phyloP scores from a whole-genome alignment of 2,113 vertebrate species.

The Suricata suricatta region DNA sequence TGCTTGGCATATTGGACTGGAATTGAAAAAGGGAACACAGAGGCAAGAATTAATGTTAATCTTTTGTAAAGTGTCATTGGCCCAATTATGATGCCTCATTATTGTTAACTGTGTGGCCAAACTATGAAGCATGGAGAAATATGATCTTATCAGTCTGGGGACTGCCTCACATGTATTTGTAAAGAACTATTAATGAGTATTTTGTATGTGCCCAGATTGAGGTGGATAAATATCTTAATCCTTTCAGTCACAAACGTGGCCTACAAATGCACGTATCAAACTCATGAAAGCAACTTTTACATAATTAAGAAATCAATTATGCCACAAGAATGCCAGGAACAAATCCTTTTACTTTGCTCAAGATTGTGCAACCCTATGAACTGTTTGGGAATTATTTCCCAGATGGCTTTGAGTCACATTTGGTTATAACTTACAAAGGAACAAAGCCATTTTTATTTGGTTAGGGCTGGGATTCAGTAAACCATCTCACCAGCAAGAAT shows the following conservation, averaged over 20 bases:
- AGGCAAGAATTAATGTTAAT: constrained; percentile 56
- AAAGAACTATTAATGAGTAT: constrained; percentile 72
- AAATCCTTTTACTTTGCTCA: constrained; percentile 58
- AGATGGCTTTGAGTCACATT: constrained; percentile 33
- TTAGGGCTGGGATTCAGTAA: not conserved
- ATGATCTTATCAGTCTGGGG: constrained; percentile 70
- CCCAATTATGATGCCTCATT: constrained; percentile 70
- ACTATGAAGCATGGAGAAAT: constrained; percentile 66
- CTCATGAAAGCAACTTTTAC: constrained; percentile 67
- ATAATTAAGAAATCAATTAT: constrained; percentile 74
- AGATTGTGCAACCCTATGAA: constrained; percentile 52
- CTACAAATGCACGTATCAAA: constrained; percentile 59
- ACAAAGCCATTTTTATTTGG: not conserved
- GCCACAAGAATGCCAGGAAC: constrained; percentile 44
- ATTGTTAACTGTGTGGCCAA: constrained; percentile 47
- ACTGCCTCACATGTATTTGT: constrained; percentile 47
- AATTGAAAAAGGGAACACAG: constrained; percentile 43
- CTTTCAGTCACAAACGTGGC: constrained; percentile 74
- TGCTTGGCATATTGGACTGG: not conserved
- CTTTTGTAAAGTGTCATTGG: constrained; percentile 72
- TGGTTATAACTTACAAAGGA: constrained; percentile 3
- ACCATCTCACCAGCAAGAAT: not conserved
- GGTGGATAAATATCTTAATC: constrained; percentile 74
- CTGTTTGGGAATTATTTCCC: constrained; percentile 23
- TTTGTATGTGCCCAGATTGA: constrained; percentile 61